phyloP scores from a whole-genome alignment of 2,797 vertebrate species.

The Lateolabrax maculatus region DNA sequence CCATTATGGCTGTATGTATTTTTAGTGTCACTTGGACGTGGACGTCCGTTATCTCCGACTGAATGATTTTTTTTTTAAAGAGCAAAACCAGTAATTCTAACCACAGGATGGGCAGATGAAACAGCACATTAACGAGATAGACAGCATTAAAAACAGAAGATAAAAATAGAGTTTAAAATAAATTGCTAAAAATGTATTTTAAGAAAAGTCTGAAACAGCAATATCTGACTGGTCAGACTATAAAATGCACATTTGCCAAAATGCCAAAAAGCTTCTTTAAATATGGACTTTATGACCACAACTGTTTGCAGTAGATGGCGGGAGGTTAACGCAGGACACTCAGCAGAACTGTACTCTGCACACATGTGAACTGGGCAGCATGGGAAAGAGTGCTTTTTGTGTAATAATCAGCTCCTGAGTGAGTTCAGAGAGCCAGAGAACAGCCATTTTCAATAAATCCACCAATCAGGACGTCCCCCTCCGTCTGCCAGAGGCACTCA shows the following conservation, averaged over 20 bases:
- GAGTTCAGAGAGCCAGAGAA: conserved; percentile 5
- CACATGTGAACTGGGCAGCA: neutral
- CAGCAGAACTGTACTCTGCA: neutral
- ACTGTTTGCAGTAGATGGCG: neutral
- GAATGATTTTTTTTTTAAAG: too few relatives aligned
- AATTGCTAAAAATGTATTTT: too few relatives aligned
- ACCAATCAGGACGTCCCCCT: conserved; percentile 4
- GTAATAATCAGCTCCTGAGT: neutral
- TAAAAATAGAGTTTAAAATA: too few relatives aligned
- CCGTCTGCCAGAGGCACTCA: conserved; percentile 11
- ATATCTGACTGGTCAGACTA: too few relatives aligned
- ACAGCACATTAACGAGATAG: neutral
- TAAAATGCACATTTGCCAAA: neutral
- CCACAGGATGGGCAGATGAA: too few relatives aligned
- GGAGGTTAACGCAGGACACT: neutral
- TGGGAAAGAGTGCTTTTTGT: conserved; percentile 16
- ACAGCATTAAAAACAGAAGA: neutral
- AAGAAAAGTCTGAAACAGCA: neutral
- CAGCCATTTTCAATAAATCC: conserved; percentile 36
- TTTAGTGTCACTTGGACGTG: too few relatives aligned
- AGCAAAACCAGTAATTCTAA: too few relatives aligned
- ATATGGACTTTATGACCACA: neutral
- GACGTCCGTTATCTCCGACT: too few relatives aligned
- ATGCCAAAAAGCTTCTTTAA: too few relatives aligned
- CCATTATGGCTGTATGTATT: too few relatives aligned